Evolutionary conservation across 1,140 invertebrate species (phyloP), one percentile per base, ranked within the genome.

Genomic region (Cylas formicarius): DNA sequence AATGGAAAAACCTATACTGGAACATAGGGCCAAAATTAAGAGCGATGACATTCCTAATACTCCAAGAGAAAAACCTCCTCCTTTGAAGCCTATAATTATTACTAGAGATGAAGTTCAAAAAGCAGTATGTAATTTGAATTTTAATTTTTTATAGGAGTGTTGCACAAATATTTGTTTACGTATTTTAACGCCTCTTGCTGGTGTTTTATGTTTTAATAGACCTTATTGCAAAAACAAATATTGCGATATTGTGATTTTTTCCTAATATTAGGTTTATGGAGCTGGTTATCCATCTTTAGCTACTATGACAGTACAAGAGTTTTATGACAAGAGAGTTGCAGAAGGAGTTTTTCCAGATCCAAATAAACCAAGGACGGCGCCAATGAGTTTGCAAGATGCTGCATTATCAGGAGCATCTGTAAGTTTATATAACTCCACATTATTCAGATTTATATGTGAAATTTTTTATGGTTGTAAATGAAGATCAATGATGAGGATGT

Each of bases 201-300:
- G n/a, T n/a, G n/a, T n/a, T n/a, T n/a, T n/a, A n/a, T n/a, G n/a
- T n/a, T n/a, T n/a, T n/a, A n/a, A n/a, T n/a, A n/a, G n/a, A n/a
- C n/a, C n/a, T n/a, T n/a, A n/a, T n/a, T n/a, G n/a, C n/a, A n/a
- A n/a, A n/a, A n/a, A n/a, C n/a, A n/a, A n/a, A n/a, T n/a, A n/a
- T n/a, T n/a, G n/a, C n/a, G n/a, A n/a, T n/a, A n/a, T n/a, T n/a
- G n/a, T n/a, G n/a, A n/a, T n/a, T n/a, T n/a, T n/a, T n/a, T n/a
- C n/a, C n/a, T n/a, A n/a, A n/a, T n/a, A n/a, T n/a, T n/a, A n/a
- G n/a, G 87, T 98, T 2, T 96, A 81, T 71, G 96, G 96, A 5
- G 69, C 82, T 24, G 96, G 95, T 0, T 99, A 98, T 76, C 94
- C 94, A 1, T 84, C 87, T 60, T 62, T 97, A 41, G 93, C 95